These are phyloP conservation scores for Drosophila nr. fundita DNA, from an alignment of 2,888 invertebrate species.

Conservation along the genomic window DNA sequence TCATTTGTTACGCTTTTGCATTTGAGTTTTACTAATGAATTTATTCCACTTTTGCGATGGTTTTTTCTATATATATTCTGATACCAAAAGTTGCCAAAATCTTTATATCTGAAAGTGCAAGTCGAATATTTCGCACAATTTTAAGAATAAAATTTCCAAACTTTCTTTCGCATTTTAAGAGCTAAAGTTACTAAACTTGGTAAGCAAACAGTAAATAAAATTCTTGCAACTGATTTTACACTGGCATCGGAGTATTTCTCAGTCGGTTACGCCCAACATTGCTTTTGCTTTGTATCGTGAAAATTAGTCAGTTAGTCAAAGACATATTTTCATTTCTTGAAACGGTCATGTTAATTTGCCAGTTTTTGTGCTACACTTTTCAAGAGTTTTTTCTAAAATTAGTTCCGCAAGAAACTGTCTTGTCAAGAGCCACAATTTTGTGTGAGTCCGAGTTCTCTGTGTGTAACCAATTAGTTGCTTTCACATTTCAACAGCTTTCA, in stretches of 20 bases:
- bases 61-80: background rate
- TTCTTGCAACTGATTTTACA: background rate
- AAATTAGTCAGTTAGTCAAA: background rate
- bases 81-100: background rate
- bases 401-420: slow-evolving; percentile 19
- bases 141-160: fast-evolving
- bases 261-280: background rate
- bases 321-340: background rate
- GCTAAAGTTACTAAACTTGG: background rate
- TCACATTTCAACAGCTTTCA: slow-evolving; percentile 64
- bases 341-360: background rate
- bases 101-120: background rate
- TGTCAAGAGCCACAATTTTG: slow-evolving; percentile 2
- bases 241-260: background rate
- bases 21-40: background rate
- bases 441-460: slow-evolving; percentile 21
- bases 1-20: background rate
- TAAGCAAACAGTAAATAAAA: background rate
- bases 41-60: background rate
- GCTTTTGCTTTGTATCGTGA: background rate
- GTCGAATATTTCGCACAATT: background rate
- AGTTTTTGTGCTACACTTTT: slow-evolving; percentile 4
- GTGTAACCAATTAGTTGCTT: slow-evolving; percentile 61
- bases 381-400: slow-evolving; percentile 10
- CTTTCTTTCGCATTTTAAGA: background rate